A percentile compares a stretch with the other conserved stretches of the same genome.
Evolutionary conservation across 2,797 vertebrate genomes (phyloP).

Genomic region (Sebastes nivosus): DNA sequence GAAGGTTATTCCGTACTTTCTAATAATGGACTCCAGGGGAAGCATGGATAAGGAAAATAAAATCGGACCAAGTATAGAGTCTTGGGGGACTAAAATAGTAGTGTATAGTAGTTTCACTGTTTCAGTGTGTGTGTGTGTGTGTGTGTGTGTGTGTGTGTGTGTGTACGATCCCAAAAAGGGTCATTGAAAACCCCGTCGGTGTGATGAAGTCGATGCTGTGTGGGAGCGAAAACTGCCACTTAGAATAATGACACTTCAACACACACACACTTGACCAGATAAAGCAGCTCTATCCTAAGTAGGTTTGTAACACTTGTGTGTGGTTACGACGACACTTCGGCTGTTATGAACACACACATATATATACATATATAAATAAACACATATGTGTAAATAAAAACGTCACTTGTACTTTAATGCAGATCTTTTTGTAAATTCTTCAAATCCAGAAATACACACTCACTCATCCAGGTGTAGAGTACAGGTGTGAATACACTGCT

Average conservation of each 20-base stretch:
- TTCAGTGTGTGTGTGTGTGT: too few species aligned
- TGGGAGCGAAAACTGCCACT: constrained; percentile 55
- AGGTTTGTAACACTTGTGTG: too few species aligned
- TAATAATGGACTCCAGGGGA: too few species aligned
- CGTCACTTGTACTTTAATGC: constrained; percentile 32
- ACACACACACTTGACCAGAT: constrained; percentile 1
- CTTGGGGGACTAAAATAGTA: too few species aligned
- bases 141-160: not conserved
- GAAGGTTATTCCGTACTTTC: too few species aligned
- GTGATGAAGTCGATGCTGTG: constrained; percentile 38
- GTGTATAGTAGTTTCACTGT: not conserved
- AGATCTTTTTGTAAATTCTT: constrained; percentile 34
- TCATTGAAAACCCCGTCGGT: not conserved
- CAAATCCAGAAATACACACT: constrained; percentile 35
- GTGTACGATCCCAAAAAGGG: not conserved
- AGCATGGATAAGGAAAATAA: too few species aligned
- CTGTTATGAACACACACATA: not conserved
- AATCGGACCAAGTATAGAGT: too few species aligned
- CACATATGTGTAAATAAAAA: not conserved
- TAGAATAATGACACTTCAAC: constrained; percentile 39
- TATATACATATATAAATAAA: not conserved
- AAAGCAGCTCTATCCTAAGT: too few species aligned
- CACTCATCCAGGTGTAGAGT: constrained; percentile 3
- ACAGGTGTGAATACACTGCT: constrained; percentile 11
- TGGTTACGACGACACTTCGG: too few species aligned